Conservation (phyloP, 2,797 vertebrate genomes). For the Danio aesculapii region DNA sequence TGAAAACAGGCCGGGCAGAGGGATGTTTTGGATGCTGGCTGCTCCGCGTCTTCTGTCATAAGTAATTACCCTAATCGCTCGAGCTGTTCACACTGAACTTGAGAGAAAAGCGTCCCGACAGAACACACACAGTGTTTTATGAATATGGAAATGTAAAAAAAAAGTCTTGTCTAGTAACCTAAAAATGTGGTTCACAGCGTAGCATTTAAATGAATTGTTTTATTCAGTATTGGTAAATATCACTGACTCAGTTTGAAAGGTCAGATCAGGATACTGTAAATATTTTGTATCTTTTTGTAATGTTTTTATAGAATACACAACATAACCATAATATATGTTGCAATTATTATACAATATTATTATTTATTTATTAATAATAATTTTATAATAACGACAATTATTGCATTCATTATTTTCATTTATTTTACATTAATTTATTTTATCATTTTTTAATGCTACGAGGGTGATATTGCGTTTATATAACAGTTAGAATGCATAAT, state of each 20-base stretch:
- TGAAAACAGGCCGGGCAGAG: constrained; percentile 54
- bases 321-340: too few species aligned
- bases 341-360: too few species aligned
- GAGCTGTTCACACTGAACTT: constrained; percentile 30
- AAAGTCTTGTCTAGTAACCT: neutral
- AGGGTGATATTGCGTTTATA: too few species aligned
- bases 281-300: neutral
- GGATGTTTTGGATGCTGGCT: constrained; percentile 42
- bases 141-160: neutral
- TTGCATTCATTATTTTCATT: too few species aligned
- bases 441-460: too few species aligned
- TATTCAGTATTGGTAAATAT: neutral
- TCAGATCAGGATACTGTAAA: neutral
- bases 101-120: constrained; percentile 24
- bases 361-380: too few species aligned
- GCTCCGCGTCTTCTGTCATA: constrained; percentile 52
- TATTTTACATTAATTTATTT: too few species aligned
- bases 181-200: neutral
- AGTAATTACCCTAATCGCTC: constrained; percentile 56
- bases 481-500: too few species aligned
- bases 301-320: neutral
- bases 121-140: neutral
- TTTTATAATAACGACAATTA: too few species aligned
- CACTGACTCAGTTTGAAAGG: neutral
- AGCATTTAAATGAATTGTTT: neutral